These are phyloP conservation scores for Pteronotus mesoamericanus DNA, from an alignment of 2,797 vertebrate genomes.

Conservation along the genomic window DNA sequence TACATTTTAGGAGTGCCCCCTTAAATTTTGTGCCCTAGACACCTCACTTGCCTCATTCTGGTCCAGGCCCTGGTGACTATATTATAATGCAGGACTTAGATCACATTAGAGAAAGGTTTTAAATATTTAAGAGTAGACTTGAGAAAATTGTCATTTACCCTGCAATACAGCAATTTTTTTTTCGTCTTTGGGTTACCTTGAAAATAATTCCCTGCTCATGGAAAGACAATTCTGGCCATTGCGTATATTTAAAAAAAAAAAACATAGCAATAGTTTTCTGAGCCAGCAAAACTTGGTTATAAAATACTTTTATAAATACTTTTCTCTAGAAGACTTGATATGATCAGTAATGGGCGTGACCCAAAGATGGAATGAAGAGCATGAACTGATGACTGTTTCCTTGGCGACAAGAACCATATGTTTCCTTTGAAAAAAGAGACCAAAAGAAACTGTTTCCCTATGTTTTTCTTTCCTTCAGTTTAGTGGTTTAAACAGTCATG, in stretches of 20 bases:
- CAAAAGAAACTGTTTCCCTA: constrained; percentile 56
- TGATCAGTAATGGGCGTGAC: constrained; percentile 49
- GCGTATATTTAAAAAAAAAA: background rate
- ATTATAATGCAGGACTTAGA: background rate
- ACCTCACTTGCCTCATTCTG: background rate
- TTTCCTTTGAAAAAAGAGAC: constrained; percentile 57
- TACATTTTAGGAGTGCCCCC: background rate
- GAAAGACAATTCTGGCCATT: background rate
- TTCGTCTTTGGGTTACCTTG: background rate
- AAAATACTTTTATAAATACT: constrained; percentile 28
- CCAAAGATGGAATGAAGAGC: constrained; percentile 70
- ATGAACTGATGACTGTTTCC: constrained; percentile 70
- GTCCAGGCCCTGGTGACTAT: background rate
- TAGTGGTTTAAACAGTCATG: constrained; percentile 35
- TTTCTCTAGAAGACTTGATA: constrained; percentile 69
- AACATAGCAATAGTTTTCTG: constrained; percentile 21
- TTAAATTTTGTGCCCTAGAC: background rate
- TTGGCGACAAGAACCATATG: constrained; percentile 65
- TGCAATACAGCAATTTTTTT: background rate
- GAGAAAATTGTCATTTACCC: background rate
- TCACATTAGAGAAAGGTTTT: background rate
- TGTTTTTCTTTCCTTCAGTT: constrained; percentile 52
- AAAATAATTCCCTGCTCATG: constrained; percentile 8
- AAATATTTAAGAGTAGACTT: constrained; percentile 2
- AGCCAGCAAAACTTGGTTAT: constrained; percentile 31